phyloP scores from a whole-genome alignment of 2,888 invertebrate genomes.

The Mesorhabditis belari region DNA sequence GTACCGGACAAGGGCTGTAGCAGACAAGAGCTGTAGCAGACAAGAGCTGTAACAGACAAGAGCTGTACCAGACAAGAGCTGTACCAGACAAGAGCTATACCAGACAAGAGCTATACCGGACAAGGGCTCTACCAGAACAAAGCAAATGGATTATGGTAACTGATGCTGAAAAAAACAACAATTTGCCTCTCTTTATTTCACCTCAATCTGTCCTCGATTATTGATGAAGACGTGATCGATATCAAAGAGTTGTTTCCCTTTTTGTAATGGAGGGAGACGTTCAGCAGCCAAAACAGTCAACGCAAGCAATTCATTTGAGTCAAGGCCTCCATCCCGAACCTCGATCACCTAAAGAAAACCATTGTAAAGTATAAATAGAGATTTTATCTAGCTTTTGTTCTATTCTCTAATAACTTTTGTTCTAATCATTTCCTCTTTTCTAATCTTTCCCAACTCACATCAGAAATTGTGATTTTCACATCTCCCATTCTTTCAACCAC shows the following conservation, averaged over 20 bases:
- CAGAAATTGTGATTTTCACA: background rate
- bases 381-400: background rate
- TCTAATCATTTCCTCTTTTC: too few relatives aligned
- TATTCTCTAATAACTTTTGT: background rate
- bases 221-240: conserved; percentile 37
- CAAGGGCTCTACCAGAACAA: too few relatives aligned
- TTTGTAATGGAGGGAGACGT: conserved; percentile 27
- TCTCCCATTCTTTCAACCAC: background rate
- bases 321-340: conserved; percentile 32
- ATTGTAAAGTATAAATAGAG: background rate
- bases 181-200: too few relatives aligned
- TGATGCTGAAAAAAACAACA: too few relatives aligned
- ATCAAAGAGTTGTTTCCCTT: conserved; percentile 32
- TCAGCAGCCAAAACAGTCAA: conserved; percentile 26
- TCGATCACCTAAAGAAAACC: conserved; percentile 4
- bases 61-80: too few relatives aligned
- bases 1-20: too few relatives aligned
- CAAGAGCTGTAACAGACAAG: too few relatives aligned
- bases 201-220: conserved; percentile 31
- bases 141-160: too few relatives aligned
- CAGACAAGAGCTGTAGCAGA: too few relatives aligned
- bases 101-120: too few relatives aligned
- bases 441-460: too few relatives aligned
- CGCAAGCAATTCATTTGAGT: conserved; percentile 30
- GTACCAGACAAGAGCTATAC: too few relatives aligned